Conservation (phyloP, 2,797 vertebrate species). For the Erpetoichthys calabaricus region DNA sequence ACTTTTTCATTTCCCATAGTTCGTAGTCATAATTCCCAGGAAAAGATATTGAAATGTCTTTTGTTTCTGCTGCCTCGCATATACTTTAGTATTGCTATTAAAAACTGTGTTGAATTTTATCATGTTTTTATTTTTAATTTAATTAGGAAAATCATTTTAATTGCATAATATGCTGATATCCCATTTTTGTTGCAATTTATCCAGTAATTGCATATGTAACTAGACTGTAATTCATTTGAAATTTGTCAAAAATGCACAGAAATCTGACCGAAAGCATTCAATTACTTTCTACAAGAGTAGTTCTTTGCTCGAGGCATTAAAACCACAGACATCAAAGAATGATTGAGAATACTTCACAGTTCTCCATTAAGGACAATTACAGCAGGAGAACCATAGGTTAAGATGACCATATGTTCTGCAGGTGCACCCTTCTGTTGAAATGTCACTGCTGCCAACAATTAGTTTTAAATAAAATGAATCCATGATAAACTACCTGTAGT, state of each 20-base stretch:
- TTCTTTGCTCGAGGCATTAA: conserved; percentile 7
- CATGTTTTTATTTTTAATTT: too few species aligned
- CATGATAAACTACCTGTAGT: conserved; percentile 27
- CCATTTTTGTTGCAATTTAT: too few species aligned
- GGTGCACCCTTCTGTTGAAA: conserved; percentile 33
- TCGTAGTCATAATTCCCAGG: too few species aligned
- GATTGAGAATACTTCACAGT: conserved; percentile 27
- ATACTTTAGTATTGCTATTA: too few species aligned
- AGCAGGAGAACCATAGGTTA: conserved; percentile 31
- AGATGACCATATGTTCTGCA: conserved; percentile 40
- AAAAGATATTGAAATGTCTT: too few species aligned
- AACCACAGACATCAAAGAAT: conserved; percentile 18
- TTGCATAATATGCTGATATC: too few species aligned
- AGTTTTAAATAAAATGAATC: conserved; percentile 40
- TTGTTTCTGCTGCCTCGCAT: too few species aligned
- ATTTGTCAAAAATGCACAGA: neutral
- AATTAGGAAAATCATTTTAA: too few species aligned
- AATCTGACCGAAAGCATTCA: neutral
- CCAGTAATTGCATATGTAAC: too few species aligned
- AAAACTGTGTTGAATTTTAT: too few species aligned
- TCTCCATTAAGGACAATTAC: conserved; percentile 44
- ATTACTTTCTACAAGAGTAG: neutral
- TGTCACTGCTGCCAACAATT: conserved; percentile 36
- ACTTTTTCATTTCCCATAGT: too few species aligned
- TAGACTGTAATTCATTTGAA: too few species aligned